phyloP scores from a whole-genome alignment of 2,113 vertebrate genomes.

The Chloebia gouldiae region DNA sequence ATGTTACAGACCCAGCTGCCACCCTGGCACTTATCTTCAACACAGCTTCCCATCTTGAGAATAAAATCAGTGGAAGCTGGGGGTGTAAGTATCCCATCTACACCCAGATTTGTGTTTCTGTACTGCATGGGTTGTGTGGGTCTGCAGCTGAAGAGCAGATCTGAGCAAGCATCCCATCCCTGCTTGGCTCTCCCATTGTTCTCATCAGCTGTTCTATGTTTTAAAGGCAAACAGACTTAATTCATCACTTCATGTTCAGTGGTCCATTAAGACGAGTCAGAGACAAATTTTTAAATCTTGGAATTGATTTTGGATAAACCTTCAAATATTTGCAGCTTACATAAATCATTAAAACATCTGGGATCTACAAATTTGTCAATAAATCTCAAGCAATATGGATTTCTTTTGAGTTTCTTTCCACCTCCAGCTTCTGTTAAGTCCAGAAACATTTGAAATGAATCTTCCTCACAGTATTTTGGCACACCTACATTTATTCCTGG shows the following conservation, averaged over 20 bases:
- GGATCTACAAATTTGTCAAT: not conserved
- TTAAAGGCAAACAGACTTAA: not conserved
- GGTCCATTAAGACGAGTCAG: not conserved
- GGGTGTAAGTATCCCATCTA: not conserved
- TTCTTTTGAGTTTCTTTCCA: conserved; percentile 10
- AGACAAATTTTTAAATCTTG: conserved; percentile 1
- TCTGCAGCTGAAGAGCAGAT: not conserved
- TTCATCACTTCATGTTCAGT: not conserved
- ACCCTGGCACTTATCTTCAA: not conserved
- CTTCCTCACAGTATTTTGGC: conserved; percentile 5
- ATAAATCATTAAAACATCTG: conserved; percentile 21
- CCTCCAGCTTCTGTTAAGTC: conserved; percentile 17
- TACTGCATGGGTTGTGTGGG: not conserved
- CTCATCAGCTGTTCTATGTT: not conserved
- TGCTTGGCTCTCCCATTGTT: not conserved
- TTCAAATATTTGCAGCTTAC: not conserved
- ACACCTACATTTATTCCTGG: not conserved
- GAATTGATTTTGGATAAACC: not conserved
- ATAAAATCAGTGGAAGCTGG: not conserved
- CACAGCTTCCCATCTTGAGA: not conserved
- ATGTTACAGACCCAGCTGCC: not conserved
- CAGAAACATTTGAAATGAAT: conserved; percentile 15
- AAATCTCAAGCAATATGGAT: conserved; percentile 7
- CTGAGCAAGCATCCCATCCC: not conserved
- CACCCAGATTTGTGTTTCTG: not conserved